Conservation (phyloP, 1,140 invertebrate species). For the Cepaea nemoralis region DNA sequence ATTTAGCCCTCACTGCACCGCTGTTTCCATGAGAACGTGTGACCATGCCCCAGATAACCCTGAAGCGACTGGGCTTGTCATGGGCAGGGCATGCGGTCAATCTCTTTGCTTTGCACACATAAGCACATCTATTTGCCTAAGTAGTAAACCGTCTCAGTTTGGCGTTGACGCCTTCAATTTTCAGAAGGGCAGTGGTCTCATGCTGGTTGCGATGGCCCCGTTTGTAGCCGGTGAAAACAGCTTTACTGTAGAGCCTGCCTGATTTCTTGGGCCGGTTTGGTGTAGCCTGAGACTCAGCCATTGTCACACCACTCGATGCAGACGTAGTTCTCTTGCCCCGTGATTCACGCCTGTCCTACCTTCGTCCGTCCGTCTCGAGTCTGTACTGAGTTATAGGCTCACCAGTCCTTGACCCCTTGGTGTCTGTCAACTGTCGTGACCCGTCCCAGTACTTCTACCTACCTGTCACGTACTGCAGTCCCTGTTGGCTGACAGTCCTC, state of each 20-base stretch:
- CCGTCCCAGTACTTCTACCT: too few relatives aligned
- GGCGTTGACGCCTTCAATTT: conserved; percentile 89
- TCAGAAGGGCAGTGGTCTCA: conserved; percentile 95
- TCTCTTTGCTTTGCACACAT: conserved; percentile 92
- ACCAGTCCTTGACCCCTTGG: too few relatives aligned
- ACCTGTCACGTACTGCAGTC: too few relatives aligned
- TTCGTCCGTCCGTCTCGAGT: too few relatives aligned
- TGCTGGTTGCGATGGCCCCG: conserved; percentile 96
- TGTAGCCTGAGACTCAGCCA: too few relatives aligned
- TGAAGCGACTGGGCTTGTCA: conserved; percentile 79
- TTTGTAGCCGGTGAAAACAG: conserved; percentile 96
- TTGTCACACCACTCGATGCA: too few relatives aligned
- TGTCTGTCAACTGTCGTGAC: too few relatives aligned
- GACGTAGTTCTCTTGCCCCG: too few relatives aligned
- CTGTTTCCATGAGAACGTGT: conserved; percentile 93
- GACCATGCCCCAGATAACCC: conserved; percentile 99
- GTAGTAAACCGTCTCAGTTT: conserved; percentile 92
- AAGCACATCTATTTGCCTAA: conserved; percentile 96
- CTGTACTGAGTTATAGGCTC: too few relatives aligned
- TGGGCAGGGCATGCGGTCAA: conserved; percentile 87
- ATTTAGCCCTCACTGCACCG: conserved; percentile 95
- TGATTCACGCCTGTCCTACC: too few relatives aligned
- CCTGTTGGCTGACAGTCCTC: too few relatives aligned
- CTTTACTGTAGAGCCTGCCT: neutral
- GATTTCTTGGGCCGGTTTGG: too few relatives aligned